Evolutionary conservation across 1,140 invertebrate species (phyloP).

Genomic region (Penaeus indicus): DNA sequence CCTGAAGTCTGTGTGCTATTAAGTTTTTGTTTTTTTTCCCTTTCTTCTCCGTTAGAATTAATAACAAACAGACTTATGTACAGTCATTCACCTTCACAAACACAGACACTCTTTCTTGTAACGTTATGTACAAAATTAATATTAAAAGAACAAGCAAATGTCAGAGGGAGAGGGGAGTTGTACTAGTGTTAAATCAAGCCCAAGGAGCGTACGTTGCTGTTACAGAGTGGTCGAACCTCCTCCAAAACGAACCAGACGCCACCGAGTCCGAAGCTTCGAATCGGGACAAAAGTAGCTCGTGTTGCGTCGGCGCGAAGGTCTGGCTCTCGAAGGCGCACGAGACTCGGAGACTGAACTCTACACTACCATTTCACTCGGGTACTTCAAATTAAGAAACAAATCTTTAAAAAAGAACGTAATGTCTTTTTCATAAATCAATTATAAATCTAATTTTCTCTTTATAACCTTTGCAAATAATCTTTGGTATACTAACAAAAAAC

Average conservation of each 20-base stretch:
- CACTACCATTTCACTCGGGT: no score
- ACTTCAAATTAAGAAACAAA: no score
- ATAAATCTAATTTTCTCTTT: no score
- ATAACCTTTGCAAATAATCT: conserved; percentile 1
- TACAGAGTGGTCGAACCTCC: no score
- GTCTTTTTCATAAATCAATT: no score
- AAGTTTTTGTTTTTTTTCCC: neutral
- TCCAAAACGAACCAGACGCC: no score
- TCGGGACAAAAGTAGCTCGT: neutral
- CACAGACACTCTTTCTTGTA: neutral
- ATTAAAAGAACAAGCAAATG: conserved; percentile 2
- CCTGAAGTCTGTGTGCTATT: conserved; percentile 16
- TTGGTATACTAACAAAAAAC: conserved; percentile 28
- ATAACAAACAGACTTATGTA: conserved; percentile 31
- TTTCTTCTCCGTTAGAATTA: neutral
- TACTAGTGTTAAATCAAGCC: conserved; percentile 1
- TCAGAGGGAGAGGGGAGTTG: neutral
- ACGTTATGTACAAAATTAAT: conserved; percentile 27
- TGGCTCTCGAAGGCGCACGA: neutral
- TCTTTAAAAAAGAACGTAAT: no score
- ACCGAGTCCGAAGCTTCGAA: neutral
- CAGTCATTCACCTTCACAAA: conserved; percentile 24
- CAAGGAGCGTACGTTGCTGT: no score
- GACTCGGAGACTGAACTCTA: no score
- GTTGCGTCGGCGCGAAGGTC: neutral